Evolutionary conservation across 2,888 invertebrate species (phyloP).

Genomic region (Ectemnius continuus): DNA sequence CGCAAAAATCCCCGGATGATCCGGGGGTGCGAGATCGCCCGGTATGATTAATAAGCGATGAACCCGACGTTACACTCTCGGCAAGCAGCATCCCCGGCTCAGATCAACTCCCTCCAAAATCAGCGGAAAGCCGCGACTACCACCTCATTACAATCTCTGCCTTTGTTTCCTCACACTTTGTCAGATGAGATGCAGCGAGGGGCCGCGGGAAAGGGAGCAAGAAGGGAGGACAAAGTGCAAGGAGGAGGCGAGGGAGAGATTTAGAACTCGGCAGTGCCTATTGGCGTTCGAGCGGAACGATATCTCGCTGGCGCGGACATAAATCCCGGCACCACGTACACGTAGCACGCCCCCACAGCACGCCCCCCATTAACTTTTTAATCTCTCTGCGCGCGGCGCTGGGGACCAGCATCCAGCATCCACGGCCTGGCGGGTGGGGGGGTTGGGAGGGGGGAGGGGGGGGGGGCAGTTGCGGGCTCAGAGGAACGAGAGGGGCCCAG

Average conservation of each 20-base stretch:
- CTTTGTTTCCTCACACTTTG: background rate
- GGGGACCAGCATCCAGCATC: slow-evolving; percentile 54
- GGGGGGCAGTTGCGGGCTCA: no score
- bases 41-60: no score
- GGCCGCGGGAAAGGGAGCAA: background rate
- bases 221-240: background rate
- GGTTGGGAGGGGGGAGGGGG: slow-evolving; percentile 29
- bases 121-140: no score
- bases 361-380: slow-evolving; percentile 78
- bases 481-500: slow-evolving; percentile 25
- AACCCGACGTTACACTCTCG: no score
- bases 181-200: background rate
- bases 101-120: no score
- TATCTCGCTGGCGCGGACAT: slow-evolving; percentile 77
- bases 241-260: slow-evolving; percentile 64
- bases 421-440: slow-evolving; percentile 50
- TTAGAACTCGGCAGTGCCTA: slow-evolving; percentile 73
- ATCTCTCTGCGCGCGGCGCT: slow-evolving; percentile 67
- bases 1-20: background rate
- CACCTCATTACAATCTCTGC: no score
- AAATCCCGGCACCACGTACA: slow-evolving; percentile 77
- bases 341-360: slow-evolving; percentile 77
- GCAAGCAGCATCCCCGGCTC: background rate
- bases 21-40: no score
- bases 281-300: slow-evolving; percentile 75